Evolutionary conservation across 2,888 invertebrate species (phyloP).

Genomic region (Corythucha ciliata): DNA sequence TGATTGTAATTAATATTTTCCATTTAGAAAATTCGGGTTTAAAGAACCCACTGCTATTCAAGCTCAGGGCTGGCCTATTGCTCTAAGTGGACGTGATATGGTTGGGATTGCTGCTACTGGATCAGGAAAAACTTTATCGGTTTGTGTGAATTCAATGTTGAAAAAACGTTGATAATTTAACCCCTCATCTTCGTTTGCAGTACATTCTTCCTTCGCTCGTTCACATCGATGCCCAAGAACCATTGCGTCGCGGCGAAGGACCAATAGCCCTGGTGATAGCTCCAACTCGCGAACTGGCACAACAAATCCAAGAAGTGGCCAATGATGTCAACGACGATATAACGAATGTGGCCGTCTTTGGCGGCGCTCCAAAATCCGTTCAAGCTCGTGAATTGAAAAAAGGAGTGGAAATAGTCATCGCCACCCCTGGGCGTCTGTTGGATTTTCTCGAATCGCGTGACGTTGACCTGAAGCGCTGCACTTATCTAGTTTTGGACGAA

Average conservation of each 20-base stretch:
- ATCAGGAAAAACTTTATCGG: constrained; percentile 79
- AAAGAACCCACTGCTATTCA: constrained; percentile 91
- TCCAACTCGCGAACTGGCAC: constrained; percentile 77
- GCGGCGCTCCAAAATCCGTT: constrained; percentile 91
- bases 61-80: constrained; percentile 93
- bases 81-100: constrained; percentile 81
- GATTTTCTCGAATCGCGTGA: constrained; percentile 80
- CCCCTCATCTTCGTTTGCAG: constrained; percentile 22
- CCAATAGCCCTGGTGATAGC: constrained; percentile 85
- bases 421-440: constrained; percentile 89
- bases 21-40: constrained; percentile 65
- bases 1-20: not conserved
- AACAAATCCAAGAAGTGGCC: constrained; percentile 85
- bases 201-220: constrained; percentile 88
- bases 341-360: constrained; percentile 88
- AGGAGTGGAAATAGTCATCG: constrained; percentile 90
- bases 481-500: constrained; percentile 84
- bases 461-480: constrained; percentile 65
- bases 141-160: constrained; percentile 34
- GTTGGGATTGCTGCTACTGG: constrained; percentile 95
- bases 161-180: not conserved
- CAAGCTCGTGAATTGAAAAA: constrained; percentile 53
- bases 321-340: constrained; percentile 83
- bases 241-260: constrained; percentile 78
- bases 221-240: constrained; percentile 84